phyloP scores from a whole-genome alignment of 2,113 vertebrate species.

The Morone chrysops region DNA sequence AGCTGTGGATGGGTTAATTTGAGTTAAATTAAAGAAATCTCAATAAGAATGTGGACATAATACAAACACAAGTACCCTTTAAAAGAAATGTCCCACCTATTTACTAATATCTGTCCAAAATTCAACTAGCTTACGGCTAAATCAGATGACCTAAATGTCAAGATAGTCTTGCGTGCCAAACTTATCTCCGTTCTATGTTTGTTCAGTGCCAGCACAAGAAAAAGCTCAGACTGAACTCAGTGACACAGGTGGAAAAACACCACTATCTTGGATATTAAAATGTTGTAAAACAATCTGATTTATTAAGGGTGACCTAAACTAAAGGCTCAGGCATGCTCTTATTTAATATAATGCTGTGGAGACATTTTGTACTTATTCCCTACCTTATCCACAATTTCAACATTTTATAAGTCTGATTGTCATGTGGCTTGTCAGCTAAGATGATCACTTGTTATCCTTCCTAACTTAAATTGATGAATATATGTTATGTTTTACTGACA shows the following conservation, averaged over 20 bases:
- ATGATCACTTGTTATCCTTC: background rate
- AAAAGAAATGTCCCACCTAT: too few relatives aligned
- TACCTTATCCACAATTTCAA: background rate
- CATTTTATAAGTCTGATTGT: too few relatives aligned
- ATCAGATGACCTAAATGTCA: constrained; percentile 36
- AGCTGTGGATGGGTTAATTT: background rate
- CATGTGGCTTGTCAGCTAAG: too few relatives aligned
- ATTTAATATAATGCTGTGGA: background rate
- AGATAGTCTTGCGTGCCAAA: constrained; percentile 26
- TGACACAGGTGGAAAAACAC: background rate
- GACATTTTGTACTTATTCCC: background rate
- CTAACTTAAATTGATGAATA: background rate
- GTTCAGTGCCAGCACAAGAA: constrained; percentile 31
- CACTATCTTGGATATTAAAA: background rate
- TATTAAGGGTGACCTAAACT: background rate
- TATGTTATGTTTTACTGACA: background rate
- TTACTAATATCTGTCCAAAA: too few relatives aligned
- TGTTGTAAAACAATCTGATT: background rate
- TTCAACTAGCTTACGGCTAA: background rate
- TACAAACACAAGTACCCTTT: background rate
- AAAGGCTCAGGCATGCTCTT: background rate
- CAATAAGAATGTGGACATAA: background rate
- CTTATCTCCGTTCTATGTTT: constrained; percentile 29
- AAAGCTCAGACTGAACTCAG: constrained; percentile 18
- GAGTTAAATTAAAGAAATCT: background rate